These are phyloP conservation scores for Aphodius granarius DNA, from an alignment of 2,888 invertebrate genomes.

Conservation along the genomic window DNA sequence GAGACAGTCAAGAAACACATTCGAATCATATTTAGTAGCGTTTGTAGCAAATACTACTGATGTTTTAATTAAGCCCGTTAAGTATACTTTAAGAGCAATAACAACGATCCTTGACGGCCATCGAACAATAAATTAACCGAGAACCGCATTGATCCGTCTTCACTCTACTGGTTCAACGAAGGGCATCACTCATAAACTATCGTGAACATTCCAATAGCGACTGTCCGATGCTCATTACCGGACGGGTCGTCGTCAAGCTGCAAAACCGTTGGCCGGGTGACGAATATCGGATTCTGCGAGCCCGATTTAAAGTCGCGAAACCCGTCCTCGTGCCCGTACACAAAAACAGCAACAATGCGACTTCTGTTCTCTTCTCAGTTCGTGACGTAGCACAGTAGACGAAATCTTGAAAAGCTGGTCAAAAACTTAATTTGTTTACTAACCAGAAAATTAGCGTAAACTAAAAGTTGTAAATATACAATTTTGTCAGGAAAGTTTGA, in stretches of 20 bases:
- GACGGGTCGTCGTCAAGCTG: neutral
- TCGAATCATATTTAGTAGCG: too few relatives aligned
- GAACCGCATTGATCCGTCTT: neutral
- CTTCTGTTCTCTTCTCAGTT: slow-evolving; percentile 18
- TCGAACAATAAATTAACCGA: neutral
- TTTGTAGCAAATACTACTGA: too few relatives aligned
- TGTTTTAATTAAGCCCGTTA: neutral
- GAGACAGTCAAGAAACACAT: too few relatives aligned
- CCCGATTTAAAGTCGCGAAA: slow-evolving; percentile 3
- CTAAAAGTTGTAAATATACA: too few relatives aligned
- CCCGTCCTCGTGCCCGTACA: slow-evolving; percentile 4
- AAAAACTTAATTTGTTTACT: too few relatives aligned
- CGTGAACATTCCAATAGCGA: neutral
- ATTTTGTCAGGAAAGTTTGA: too few relatives aligned
- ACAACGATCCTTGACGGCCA: neutral
- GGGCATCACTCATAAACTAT: neutral
- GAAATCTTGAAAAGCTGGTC: too few relatives aligned
- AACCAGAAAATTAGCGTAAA: too few relatives aligned
- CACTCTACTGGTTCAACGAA: neutral
- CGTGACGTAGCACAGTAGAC: neutral
- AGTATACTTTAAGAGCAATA: neutral
- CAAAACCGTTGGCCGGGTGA: neutral
- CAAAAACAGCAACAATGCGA: slow-evolving; percentile 14
- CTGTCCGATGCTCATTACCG: neutral
- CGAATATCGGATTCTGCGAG: slow-evolving; percentile 5